Conservation (phyloP, 92 coral and sea anemone species). For the Epizoanthus ramosus region DNA sequence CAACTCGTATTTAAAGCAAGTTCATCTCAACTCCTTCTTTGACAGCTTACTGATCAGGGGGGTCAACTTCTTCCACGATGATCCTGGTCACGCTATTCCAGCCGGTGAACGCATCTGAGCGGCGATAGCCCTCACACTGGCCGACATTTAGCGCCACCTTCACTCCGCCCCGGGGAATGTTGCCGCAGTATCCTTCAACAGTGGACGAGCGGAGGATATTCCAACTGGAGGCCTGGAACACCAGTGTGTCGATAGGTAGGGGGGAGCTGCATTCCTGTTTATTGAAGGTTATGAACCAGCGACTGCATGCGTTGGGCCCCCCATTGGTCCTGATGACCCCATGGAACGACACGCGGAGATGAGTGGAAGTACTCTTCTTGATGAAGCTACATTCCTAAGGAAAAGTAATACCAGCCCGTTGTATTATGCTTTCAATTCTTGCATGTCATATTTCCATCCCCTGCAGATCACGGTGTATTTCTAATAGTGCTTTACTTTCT, state of each 20-base stretch:
- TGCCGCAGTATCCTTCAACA: conserved; percentile 37
- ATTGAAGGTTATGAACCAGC: conserved; percentile 45
- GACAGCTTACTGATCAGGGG: neutral
- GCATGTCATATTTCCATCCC: no score
- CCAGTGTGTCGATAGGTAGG: conserved; percentile 30
- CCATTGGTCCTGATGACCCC: conserved; percentile 35
- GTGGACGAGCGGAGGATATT: conserved; percentile 30
- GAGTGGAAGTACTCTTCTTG: conserved; percentile 3
- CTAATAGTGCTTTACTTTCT: no score
- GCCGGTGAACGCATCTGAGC: conserved; percentile 39
- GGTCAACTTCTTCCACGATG: conserved; percentile 37
- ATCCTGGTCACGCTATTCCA: conserved; percentile 38
- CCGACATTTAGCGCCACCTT: conserved; percentile 43
- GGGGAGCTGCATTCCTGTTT: conserved; percentile 31
- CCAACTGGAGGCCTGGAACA: conserved; percentile 19
- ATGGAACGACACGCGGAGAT: conserved; percentile 20
- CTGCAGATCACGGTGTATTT: no score
- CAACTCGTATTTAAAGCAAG: no score
- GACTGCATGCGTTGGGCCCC: conserved; percentile 12
- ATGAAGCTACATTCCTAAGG: conserved; percentile 8
- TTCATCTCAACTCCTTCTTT: no score
- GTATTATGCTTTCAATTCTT: no score
- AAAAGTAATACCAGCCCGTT: no score
- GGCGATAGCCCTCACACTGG: conserved; percentile 23
- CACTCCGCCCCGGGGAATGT: conserved; percentile 17